Conservation (phyloP, 2,888 invertebrate species). For the Caenorhabditis plicata region DNA sequence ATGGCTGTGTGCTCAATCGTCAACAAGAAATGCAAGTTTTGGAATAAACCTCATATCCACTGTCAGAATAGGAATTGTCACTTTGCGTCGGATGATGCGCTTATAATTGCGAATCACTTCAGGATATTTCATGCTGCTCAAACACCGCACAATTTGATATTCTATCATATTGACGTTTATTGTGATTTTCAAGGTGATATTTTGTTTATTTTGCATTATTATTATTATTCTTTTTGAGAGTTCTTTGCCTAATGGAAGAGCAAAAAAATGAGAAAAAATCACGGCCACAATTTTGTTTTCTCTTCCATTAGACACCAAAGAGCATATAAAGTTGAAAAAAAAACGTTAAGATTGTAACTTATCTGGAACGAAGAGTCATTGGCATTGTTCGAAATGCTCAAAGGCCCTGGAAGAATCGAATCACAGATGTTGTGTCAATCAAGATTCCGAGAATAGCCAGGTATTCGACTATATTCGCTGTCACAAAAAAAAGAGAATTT, state of each 20-base stretch:
- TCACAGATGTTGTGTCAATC: neutral
- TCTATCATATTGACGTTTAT: constrained; percentile 17
- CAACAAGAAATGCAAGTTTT: constrained; percentile 16
- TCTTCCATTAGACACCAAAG: neutral
- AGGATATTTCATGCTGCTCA: constrained; percentile 21
- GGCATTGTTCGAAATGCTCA: constrained; percentile 34
- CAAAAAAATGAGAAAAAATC: too few species aligned
- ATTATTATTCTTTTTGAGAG: too few species aligned
- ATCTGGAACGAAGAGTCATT: constrained; percentile 29
- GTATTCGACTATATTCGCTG: too few species aligned
- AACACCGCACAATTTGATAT: constrained; percentile 11
- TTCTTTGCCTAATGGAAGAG: too few species aligned
- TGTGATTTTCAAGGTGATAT: constrained; percentile 1
- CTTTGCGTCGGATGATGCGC: constrained; percentile 37
- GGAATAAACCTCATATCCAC: constrained; percentile 25
- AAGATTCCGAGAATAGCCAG: neutral
- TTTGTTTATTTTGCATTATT: too few species aligned
- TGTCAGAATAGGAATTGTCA: constrained; percentile 31
- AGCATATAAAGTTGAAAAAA: too few species aligned
- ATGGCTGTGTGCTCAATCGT: too few species aligned
- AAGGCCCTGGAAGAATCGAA: constrained; percentile 2
- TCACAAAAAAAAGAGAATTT: too few species aligned
- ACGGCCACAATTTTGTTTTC: too few species aligned
- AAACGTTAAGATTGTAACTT: constrained; percentile 13
- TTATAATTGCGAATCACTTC: constrained; percentile 36